A percentile compares a stretch with the other conserved stretches of the same genome.
Conservation (phyloP, 2,113 vertebrate species). For the Callospermophilus lateralis region DNA sequence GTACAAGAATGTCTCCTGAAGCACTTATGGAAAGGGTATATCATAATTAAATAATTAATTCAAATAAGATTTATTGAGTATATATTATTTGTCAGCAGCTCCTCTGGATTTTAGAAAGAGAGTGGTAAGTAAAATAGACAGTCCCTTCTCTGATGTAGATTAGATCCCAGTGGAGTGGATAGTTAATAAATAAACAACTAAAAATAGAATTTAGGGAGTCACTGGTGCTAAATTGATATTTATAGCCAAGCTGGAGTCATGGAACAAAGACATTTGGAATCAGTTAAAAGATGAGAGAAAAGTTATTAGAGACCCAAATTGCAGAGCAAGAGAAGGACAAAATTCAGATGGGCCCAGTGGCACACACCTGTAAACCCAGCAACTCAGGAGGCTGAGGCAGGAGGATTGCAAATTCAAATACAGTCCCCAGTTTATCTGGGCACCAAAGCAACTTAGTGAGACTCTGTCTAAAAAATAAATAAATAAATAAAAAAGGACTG, state of each 20-base stretch:
- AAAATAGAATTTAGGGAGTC: not conserved
- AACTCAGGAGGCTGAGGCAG: too few relatives aligned
- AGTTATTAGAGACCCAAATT: not conserved
- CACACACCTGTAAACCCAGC: not conserved
- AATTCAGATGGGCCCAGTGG: not conserved
- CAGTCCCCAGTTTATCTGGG: too few relatives aligned
- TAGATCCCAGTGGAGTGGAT: not conserved
- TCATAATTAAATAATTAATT: not conserved
- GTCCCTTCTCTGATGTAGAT: not conserved
- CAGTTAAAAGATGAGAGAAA: not conserved
- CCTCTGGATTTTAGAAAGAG: not conserved
- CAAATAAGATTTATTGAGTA: not conserved
- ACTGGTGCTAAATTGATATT: not conserved
- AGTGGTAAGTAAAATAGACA: not conserved
- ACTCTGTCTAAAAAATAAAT: too few relatives aligned
- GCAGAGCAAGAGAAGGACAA: not conserved
- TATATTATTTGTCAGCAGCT: not conserved
- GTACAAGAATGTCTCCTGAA: not conserved
- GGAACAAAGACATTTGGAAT: not conserved
- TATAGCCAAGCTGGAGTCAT: not conserved
- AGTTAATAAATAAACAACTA: slow-evolving; percentile 45
- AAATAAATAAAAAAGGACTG: too few relatives aligned
- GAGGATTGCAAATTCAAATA: too few relatives aligned
- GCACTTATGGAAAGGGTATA: not conserved
- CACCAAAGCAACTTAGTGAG: too few relatives aligned